Percentiles rank a stretch among this genome's conserved stretches.
phyloP scores from a whole-genome alignment of 2,797 vertebrate genomes.

The Pteronotus mesoamericanus region DNA sequence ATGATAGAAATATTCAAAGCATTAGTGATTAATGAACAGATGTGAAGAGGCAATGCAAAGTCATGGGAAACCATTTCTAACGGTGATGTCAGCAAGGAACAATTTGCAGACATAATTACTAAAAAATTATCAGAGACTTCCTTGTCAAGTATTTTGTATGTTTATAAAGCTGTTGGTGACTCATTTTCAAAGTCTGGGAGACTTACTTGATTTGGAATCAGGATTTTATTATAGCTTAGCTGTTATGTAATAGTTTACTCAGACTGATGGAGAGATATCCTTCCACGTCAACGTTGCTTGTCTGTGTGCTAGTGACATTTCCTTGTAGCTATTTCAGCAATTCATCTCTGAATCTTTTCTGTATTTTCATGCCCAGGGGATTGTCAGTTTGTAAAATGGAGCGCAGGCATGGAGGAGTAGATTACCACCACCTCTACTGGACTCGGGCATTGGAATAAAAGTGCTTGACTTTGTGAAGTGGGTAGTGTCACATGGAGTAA shows the following conservation, averaged over 20 bases:
- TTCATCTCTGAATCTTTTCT: conserved; percentile 77
- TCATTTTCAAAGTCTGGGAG: conserved; percentile 87
- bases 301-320: conserved; percentile 73
- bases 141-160: conserved; percentile 89
- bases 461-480: neutral
- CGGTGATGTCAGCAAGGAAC: conserved; percentile 91
- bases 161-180: conserved; percentile 90
- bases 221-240: conserved; percentile 86
- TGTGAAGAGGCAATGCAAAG: conserved; percentile 87
- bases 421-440: neutral
- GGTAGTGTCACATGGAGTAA: neutral
- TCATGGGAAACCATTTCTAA: conserved; percentile 87
- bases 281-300: conserved; percentile 79
- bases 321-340: conserved; percentile 80
- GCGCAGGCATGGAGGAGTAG: conserved; percentile 19
- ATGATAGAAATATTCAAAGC: conserved; percentile 83
- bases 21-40: conserved; percentile 89
- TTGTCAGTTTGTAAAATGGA: conserved; percentile 62
- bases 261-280: conserved; percentile 80
- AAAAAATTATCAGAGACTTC: conserved; percentile 90
- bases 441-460: neutral
- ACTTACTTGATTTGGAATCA: conserved; percentile 88
- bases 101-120: conserved; percentile 91
- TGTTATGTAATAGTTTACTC: conserved; percentile 88
- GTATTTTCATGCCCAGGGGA: conserved; percentile 58